Conservation (phyloP, 2,888 invertebrate species). For the Xiphydria camelus region DNA sequence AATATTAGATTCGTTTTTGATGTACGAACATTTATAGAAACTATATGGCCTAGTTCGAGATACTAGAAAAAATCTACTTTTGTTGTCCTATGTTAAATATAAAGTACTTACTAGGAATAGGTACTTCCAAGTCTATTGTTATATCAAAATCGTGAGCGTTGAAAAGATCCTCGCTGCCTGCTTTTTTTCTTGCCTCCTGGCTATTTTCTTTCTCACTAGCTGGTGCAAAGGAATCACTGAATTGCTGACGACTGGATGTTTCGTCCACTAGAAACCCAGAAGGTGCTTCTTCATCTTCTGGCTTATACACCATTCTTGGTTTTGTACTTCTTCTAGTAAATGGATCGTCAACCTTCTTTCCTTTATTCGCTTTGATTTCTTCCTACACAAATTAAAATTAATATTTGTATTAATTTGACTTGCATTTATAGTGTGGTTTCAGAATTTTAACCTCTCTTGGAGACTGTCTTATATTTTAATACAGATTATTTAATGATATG, state of each 20-base stretch:
- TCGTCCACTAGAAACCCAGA: conserved; percentile 21
- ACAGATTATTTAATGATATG: no score
- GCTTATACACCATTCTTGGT: conserved; percentile 83
- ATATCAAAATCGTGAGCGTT: conserved; percentile 93
- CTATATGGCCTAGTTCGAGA: no score
- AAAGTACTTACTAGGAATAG: conserved; percentile 72
- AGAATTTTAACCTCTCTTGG: no score
- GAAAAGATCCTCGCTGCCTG: conserved; percentile 62
- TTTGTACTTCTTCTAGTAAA: conserved; percentile 89
- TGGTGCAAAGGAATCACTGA: conserved; percentile 36
- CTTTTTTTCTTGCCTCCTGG: conserved; percentile 48
- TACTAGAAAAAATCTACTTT: no score
- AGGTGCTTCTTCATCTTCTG: conserved; percentile 54
- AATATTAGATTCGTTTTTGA: no score
- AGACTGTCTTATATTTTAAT: no score
- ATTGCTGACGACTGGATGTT: conserved; percentile 25
- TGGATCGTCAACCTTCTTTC: conserved; percentile 81
- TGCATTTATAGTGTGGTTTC: no score
- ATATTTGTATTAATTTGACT: neutral
- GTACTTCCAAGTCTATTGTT: conserved; percentile 87
- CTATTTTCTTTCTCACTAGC: conserved; percentile 49
- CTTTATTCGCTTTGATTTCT: conserved; percentile 66
- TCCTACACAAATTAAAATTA: conserved; percentile 35
- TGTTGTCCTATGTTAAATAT: conserved; percentile 1
- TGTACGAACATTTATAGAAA: no score